Evolutionary conservation across 2,797 vertebrate species (phyloP).

Genomic region (Corythornis leucogaster): DNA sequence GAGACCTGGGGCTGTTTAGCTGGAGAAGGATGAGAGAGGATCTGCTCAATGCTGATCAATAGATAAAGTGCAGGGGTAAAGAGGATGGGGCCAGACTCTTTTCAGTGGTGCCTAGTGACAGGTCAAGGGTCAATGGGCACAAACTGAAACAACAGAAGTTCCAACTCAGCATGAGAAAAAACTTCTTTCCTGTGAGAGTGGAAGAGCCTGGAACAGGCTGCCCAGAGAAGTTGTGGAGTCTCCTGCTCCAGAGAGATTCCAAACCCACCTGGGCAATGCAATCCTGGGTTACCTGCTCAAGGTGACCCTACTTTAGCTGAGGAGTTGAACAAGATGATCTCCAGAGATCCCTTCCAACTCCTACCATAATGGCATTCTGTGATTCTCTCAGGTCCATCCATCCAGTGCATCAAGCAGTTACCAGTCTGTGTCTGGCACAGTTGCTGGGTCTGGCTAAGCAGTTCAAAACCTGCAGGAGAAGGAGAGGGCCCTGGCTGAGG

Average conservation of each 20-base stretch:
- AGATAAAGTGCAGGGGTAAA: too few species aligned
- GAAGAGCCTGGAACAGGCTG: too few species aligned
- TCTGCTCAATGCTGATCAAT: too few species aligned
- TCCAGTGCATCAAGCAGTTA: not conserved
- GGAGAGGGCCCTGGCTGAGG: not conserved
- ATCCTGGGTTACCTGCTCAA: not conserved
- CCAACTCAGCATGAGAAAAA: not conserved
- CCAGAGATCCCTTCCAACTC: not conserved
- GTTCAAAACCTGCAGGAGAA: not conserved
- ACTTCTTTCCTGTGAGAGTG: too few species aligned
- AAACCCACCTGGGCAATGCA: not conserved
- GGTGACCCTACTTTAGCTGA: not conserved
- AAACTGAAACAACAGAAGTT: not conserved
- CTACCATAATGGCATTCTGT: not conserved
- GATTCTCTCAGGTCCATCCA: not conserved
- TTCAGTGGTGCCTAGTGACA: too few species aligned
- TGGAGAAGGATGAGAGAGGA: too few species aligned
- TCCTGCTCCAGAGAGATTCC: not conserved
- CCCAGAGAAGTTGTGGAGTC: not conserved
- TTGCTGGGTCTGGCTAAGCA: accelerated
- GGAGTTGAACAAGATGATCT: not conserved
- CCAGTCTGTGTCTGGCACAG: not conserved
- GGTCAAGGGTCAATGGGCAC: not conserved
- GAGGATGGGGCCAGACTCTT: too few species aligned
- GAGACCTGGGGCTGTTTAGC: too few species aligned